A percentile compares a stretch with the other conserved stretches of the same genome.
phyloP scores from a whole-genome alignment of 2,113 vertebrate species.

The Poicephalus gulielmi region DNA sequence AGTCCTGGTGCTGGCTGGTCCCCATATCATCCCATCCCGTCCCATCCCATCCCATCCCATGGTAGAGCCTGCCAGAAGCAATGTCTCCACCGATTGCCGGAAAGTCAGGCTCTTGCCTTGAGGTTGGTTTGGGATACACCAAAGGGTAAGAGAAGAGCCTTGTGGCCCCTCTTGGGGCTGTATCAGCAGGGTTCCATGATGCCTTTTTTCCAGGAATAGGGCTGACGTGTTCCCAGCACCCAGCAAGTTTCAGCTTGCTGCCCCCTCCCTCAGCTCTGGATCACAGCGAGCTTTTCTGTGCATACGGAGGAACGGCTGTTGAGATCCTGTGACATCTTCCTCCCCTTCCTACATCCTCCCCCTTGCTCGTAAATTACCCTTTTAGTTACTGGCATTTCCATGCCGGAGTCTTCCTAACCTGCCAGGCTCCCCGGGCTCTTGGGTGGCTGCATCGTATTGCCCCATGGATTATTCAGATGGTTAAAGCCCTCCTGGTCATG shows the following conservation, averaged over 20 bases:
- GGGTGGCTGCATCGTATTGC: background rate
- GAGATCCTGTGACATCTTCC: constrained; percentile 59
- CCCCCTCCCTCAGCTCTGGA: background rate
- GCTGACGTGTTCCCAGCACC: constrained; percentile 5
- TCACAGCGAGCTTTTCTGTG: constrained; percentile 21
- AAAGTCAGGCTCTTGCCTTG: background rate
- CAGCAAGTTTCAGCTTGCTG: background rate
- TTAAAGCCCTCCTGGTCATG: background rate
- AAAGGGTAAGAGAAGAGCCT: background rate
- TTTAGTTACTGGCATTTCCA: background rate
- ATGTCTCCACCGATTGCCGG: fast-evolving
- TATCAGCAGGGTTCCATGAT: background rate
- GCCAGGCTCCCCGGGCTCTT: background rate
- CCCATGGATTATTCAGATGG: background rate
- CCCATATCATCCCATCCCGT: background rate
- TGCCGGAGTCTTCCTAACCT: background rate
- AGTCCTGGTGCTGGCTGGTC: background rate
- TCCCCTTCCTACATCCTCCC: constrained; percentile 41
- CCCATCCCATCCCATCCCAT: background rate
- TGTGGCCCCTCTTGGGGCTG: background rate
- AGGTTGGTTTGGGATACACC: background rate
- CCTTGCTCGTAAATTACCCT: constrained; percentile 38
- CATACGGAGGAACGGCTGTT: constrained; percentile 9
- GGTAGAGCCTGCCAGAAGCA: background rate
- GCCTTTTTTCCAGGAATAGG: constrained; percentile 34